These are phyloP conservation scores for Piprites chloris DNA, from an alignment of 2,113 vertebrate species.

Conservation along the genomic window DNA sequence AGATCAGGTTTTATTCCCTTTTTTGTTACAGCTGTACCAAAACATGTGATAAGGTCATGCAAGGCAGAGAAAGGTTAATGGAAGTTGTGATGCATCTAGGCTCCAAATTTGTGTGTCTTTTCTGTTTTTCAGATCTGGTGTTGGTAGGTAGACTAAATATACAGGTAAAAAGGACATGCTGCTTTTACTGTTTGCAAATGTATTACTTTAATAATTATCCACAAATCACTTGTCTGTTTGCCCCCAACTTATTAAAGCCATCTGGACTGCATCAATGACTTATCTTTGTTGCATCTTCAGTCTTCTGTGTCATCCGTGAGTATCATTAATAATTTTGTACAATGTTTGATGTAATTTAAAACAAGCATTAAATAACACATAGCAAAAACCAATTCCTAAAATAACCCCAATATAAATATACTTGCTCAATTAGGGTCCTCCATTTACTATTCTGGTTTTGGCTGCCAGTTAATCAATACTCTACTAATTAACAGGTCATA, in stretches of 20 bases:
- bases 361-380: neutral
- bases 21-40: neutral
- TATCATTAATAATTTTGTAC: neutral
- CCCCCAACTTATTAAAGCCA: neutral
- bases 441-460: neutral
- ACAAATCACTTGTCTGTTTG: neutral
- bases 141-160: neutral
- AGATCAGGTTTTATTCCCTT: neutral
- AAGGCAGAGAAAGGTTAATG: neutral
- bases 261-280: neutral
- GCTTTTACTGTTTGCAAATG: neutral
- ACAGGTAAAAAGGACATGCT: neutral
- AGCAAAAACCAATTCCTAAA: neutral
- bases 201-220: neutral
- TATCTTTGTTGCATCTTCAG: neutral
- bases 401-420: neutral
- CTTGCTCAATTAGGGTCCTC: neutral
- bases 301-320: neutral
- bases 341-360: neutral
- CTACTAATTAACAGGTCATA: neutral
- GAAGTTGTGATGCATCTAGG: neutral
- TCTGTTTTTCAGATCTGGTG: neutral
- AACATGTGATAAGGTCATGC: neutral
- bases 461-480: neutral
- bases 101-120: neutral